Percentiles rank a stretch among this genome's conserved stretches.
Conservation (phyloP, 2,797 vertebrate species). For the Champsocephalus esox region DNA sequence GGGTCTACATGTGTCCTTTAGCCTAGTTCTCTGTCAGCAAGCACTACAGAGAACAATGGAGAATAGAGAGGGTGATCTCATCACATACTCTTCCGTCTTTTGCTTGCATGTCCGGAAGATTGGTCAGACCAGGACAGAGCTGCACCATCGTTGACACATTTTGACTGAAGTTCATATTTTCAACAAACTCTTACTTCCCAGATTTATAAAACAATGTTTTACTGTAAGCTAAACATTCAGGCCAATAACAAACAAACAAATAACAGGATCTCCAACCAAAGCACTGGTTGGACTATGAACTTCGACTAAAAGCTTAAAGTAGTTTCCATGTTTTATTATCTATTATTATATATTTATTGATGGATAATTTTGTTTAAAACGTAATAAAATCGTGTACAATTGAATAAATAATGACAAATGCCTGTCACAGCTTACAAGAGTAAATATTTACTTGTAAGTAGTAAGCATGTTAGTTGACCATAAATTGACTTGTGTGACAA, state of each 20-base stretch:
- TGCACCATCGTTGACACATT: slow-evolving; percentile 35
- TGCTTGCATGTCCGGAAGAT: slow-evolving; percentile 33
- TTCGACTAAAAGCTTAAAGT: neutral
- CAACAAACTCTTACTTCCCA: neutral
- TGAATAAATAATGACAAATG: neutral
- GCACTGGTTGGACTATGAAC: neutral
- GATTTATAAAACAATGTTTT: neutral
- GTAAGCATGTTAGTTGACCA: neutral
- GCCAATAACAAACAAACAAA: neutral
- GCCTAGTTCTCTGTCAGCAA: slow-evolving; percentile 58
- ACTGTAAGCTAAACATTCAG: neutral
- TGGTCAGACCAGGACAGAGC: slow-evolving; percentile 43
- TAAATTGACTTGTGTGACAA: neutral
- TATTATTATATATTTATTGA: neutral
- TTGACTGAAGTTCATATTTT: slow-evolving; percentile 22
- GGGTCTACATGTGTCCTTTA: slow-evolving; percentile 64
- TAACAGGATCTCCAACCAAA: neutral
- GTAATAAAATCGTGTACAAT: neutral
- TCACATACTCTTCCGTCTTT: slow-evolving; percentile 56
- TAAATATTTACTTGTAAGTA: neutral
- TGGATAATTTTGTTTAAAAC: neutral
- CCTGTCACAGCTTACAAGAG: neutral
- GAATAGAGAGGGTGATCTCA: slow-evolving; percentile 54
- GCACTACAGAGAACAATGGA: slow-evolving; percentile 66
- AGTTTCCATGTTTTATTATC: neutral